Conservation (phyloP, 1,140 invertebrate genomes). For the Drosophila teissieri region DNA sequence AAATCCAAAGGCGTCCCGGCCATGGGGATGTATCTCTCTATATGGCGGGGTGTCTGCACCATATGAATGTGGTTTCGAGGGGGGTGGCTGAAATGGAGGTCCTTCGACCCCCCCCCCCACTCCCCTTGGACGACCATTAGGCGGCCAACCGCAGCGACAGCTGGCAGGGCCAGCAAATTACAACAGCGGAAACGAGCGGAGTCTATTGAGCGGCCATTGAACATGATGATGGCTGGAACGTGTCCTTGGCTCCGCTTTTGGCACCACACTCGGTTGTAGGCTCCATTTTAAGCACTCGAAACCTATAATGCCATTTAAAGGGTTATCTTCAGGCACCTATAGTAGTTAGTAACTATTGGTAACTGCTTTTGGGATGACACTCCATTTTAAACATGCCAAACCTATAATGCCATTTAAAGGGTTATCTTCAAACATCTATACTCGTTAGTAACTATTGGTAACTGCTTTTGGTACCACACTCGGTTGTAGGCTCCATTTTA, state of each 20-base stretch:
- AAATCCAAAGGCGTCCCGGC: constrained; percentile 58
- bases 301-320: too few species aligned
- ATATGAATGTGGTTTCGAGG: constrained; percentile 5
- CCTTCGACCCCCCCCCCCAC: neutral
- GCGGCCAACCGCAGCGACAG: constrained; percentile 53
- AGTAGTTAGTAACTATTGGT: too few species aligned
- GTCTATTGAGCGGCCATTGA: constrained; percentile 65
- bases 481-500: too few species aligned
- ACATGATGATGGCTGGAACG: constrained; percentile 34
- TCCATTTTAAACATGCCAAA: too few species aligned
- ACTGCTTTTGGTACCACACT: too few species aligned
- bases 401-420: too few species aligned
- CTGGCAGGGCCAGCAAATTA: constrained; percentile 30
- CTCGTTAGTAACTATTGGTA: too few species aligned
- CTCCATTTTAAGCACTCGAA: neutral
- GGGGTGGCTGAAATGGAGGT: constrained; percentile 1
- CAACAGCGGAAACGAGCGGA: constrained; percentile 11
- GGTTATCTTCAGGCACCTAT: too few species aligned
- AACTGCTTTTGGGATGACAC: too few species aligned
- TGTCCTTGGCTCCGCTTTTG: neutral
- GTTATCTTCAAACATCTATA: too few species aligned
- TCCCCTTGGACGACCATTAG: constrained; percentile 38
- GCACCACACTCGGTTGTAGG: neutral
- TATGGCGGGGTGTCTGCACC: constrained; percentile 23
- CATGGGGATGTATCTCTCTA: constrained; percentile 11